phyloP scores from a whole-genome alignment of 2,113 vertebrate genomes.

The Mesocricetus auratus region DNA sequence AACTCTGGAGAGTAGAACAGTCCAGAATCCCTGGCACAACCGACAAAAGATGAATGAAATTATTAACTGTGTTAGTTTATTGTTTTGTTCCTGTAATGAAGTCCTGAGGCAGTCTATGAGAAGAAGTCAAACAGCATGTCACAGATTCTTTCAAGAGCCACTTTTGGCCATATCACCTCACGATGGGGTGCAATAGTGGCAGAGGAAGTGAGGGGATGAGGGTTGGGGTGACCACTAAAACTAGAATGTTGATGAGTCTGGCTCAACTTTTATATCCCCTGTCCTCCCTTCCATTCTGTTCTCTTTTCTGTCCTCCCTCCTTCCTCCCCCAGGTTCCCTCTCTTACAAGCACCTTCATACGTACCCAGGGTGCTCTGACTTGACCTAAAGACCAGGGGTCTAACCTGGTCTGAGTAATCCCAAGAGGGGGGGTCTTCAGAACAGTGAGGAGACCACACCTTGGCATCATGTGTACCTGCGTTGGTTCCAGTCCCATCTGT shows the following conservation, averaged over 20 bases:
- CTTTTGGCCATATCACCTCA: neutral
- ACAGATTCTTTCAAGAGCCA: neutral
- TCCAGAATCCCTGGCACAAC: neutral
- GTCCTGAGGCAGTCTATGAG: neutral
- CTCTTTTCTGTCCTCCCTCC: neutral
- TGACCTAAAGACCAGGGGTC: neutral
- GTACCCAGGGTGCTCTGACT: neutral
- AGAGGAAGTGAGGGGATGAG: neutral
- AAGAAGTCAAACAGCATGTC: neutral
- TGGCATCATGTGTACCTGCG: neutral
- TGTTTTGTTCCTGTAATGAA: neutral
- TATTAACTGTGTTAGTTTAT: neutral
- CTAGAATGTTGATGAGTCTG: neutral
- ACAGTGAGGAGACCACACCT: neutral
- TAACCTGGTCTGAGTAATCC: neutral
- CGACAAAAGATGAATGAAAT: neutral
- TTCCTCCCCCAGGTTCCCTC: neutral
- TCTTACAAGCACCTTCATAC: too few relatives aligned
- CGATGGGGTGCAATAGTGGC: neutral
- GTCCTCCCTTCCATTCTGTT: neutral
- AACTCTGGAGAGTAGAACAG: neutral
- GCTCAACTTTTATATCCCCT: neutral
- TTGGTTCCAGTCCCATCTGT: neutral
- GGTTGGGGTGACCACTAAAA: neutral
- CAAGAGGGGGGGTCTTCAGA: neutral